Base-by-base conservation (phyloP, 1,140 invertebrate genomes). In the Zaprionus ornatus region DNA sequence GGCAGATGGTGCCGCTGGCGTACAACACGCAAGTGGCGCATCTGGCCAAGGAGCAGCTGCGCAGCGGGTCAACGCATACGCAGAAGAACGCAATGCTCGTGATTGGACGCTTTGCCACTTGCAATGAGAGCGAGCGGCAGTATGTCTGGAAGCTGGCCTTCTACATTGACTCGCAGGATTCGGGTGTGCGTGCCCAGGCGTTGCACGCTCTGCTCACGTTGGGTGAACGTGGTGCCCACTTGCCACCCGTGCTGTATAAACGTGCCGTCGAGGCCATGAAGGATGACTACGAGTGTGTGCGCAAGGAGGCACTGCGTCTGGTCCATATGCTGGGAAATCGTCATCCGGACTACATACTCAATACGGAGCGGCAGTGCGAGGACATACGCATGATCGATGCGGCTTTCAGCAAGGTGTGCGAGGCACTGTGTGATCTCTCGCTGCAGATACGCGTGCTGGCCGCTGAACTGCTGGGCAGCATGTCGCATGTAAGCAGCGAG, bases 371-470 rank as follows among this genome's bases (percentile, higher is more conserved):
- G 0, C 95, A 95, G 62, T 96, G 96, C 74, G 95, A 95, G 73
- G 96, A 96, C 42, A 95, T 97, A 63, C 95, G 98, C 13, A 94
- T 99, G 77, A 96, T 98, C 23, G 99, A 99, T 93, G 98, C 99
- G 93, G 98, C 98, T 1, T 99, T 99, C 94, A 97, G 97, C 25
- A 97, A 98, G 93, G 96, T 99, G 25, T 99, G 99, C 91, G 96
- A 97, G 79, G 95, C 97, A 10, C 96, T 99, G 48, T 99, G 98
- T 84, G 99, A 99, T 93, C 94, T 98, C n/a, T 98, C 96, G 9
- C 96, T 97, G 92, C 94, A 95, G 66, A 97, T 98, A 10, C 94
- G 98, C 0, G 80, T 90, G 0, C 93, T 96, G 25, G 97, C 97
- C 1, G 97, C 97, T 82, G 95, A 95, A 19, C 93, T 97, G 62